Evolutionary conservation across 2,888 invertebrate species (phyloP), one percentile per base, ranked within the genome.

Genomic region (Prosapia bicincta): DNA sequence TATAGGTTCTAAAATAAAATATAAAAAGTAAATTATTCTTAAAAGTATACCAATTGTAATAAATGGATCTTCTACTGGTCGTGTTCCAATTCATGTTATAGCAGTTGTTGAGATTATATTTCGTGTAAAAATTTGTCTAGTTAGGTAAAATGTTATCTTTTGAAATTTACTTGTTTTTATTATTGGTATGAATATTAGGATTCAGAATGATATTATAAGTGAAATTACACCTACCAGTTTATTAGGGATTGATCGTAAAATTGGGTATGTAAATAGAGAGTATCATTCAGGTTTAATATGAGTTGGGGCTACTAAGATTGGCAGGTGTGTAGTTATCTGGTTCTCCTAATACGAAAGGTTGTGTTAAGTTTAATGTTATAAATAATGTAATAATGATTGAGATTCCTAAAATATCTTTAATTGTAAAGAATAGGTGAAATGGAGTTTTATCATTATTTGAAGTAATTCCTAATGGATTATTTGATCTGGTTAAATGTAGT

Each of bases 221-320:
- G 90, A 90, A 82, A 92, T 85, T 69, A 93, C 92, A 78, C 93
- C 93, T 72, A 92, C 92, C 86, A 93, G 83, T 88, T 94, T 93
- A 86, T 92, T 93, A 6, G 93, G 93, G 76, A 94, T 92, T 54
- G 92, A 92, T 26, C 93, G 93, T 82, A 94, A 81, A 87, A 94
- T 93, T 23, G 93, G 91, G 84, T 93, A 93, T 15, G 93, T 92
- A 88, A 93, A 93, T 87, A 94, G 84, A 82, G 93, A 94, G 84
- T 94, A 94, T 90, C 93, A 94, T 89, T 94, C 93, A 68, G 93
- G 93, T 88, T 93, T 91, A 86, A 93, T 93, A 83, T 93, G 93
- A 7, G 88, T 83, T 0, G 93, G 92, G 0, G 92, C 93, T 20
- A 90, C 87, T 86, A 92, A 82, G 88, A 79, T 92, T 91, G 5